These are phyloP conservation scores for Agonum fuliginosum DNA, from an alignment of 2,888 invertebrate genomes.

Conservation along the genomic window DNA sequence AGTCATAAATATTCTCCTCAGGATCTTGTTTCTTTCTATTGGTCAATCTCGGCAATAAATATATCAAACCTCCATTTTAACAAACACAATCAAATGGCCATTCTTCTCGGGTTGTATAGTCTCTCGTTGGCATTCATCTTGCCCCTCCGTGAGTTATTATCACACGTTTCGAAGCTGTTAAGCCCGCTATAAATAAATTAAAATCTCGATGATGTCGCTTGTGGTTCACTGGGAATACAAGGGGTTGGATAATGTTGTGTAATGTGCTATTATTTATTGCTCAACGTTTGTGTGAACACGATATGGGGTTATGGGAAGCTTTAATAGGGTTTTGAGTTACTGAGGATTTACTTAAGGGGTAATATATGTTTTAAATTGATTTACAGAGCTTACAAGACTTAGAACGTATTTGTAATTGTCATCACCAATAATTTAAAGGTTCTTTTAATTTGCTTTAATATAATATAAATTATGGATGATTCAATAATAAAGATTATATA, in stretches of 20 bases:
- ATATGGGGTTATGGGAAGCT: slow-evolving; percentile 13
- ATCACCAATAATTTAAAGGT: no score
- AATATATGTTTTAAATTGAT: no score
- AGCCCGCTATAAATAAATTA: slow-evolving; percentile 6
- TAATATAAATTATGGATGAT: no score
- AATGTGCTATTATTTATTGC: slow-evolving; percentile 33
- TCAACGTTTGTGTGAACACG: slow-evolving; percentile 32
- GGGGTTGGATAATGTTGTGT: slow-evolving; percentile 27
- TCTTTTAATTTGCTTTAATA: no score
- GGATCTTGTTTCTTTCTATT: background rate
- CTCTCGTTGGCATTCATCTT: background rate
- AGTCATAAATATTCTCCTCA: background rate
- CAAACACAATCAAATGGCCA: slow-evolving; percentile 28
- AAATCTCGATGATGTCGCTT: slow-evolving; percentile 14
- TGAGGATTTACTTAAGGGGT: slow-evolving; percentile 8
- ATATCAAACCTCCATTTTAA: slow-evolving; percentile 6
- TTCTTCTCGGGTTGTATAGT: no score
- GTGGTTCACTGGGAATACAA: slow-evolving; percentile 21
- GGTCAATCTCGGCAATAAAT: slow-evolving; percentile 9
- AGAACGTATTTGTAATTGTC: no score
- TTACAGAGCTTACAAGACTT: no score
- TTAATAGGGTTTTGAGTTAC: background rate
- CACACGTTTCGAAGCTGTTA: slow-evolving; percentile 17
- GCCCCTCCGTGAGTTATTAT: slow-evolving; percentile 6
- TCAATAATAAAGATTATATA: no score